phyloP scores from a whole-genome alignment of 2,113 vertebrate species.

The Accipiter virgatus region DNA sequence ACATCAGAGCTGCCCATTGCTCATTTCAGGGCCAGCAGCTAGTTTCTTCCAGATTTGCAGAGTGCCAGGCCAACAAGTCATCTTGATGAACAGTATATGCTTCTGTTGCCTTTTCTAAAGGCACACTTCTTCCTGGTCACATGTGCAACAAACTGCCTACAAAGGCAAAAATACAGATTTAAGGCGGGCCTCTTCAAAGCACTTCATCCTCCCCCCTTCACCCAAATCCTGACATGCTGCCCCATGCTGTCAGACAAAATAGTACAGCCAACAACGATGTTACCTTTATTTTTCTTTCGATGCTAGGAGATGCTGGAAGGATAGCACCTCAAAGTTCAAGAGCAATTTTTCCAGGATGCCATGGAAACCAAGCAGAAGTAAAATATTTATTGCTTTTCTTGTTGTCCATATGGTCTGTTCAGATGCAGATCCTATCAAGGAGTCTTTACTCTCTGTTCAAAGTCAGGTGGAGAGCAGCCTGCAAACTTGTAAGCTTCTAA shows the following conservation, averaged over 20 bases:
- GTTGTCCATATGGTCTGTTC: background rate
- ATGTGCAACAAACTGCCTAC: background rate
- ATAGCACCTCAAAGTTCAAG: background rate
- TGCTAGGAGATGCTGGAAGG: background rate
- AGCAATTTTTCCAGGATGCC: background rate
- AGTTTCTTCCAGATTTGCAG: background rate
- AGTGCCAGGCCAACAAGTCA: background rate
- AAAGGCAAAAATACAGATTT: background rate
- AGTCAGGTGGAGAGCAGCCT: background rate
- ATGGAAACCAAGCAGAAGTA: conserved; percentile 1
- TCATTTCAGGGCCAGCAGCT: background rate
- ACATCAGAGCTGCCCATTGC: background rate
- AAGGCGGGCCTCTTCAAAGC: background rate
- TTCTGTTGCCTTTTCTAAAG: background rate
- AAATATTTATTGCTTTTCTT: background rate
- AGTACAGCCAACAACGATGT: background rate
- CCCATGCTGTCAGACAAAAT: background rate
- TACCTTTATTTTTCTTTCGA: background rate
- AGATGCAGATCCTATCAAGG: background rate
- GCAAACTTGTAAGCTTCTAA: background rate
- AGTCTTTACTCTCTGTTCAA: background rate
- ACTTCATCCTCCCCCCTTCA: background rate
- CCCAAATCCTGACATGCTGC: background rate
- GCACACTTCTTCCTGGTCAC: background rate
- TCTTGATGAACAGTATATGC: background rate